A percentile compares a stretch with the other conserved stretches of the same genome.
Conservation (phyloP, 2,888 invertebrate species). For the Amphipoea oculea region DNA sequence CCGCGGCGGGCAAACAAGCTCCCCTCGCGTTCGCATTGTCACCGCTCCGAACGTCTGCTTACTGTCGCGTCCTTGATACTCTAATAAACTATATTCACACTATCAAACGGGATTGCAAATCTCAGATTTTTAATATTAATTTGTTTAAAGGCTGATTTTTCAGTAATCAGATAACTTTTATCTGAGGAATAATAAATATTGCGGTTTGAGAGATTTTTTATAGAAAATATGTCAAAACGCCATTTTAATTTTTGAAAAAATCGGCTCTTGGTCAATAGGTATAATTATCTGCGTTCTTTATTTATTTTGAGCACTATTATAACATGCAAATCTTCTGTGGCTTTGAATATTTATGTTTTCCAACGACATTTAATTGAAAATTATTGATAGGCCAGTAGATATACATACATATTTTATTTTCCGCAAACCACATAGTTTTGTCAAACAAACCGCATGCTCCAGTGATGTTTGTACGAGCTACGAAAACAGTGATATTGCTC, state of each 20-base stretch:
- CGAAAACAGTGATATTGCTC: constrained; percentile 77
- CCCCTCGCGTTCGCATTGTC: constrained; percentile 86
- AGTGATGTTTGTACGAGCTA: constrained; percentile 47
- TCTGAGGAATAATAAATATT: background rate
- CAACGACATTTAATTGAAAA: constrained; percentile 2
- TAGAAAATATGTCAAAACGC: background rate
- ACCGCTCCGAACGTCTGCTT: constrained; percentile 84
- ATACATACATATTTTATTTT: background rate
- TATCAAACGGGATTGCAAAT: constrained; percentile 41
- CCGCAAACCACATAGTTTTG: constrained; percentile 16
- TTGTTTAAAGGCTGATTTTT: background rate
- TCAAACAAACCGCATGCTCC: constrained; percentile 42
- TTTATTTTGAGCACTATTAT: background rate
- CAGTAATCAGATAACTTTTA: background rate
- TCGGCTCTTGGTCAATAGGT: background rate
- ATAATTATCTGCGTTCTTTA: constrained; percentile 4
- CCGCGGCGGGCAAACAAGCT: constrained; percentile 84
- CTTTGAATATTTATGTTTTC: constrained; percentile 9
- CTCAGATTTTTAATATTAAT: constrained; percentile 11
- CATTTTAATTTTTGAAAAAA: background rate
- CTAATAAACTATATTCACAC: constrained; percentile 68
- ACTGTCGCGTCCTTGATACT: constrained; percentile 77
- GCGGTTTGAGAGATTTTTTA: background rate
- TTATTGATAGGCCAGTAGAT: background rate
- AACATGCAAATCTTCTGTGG: background rate